phyloP scores from a whole-genome alignment of 2,888 invertebrate genomes.

The Alloscopus bannaensis region DNA sequence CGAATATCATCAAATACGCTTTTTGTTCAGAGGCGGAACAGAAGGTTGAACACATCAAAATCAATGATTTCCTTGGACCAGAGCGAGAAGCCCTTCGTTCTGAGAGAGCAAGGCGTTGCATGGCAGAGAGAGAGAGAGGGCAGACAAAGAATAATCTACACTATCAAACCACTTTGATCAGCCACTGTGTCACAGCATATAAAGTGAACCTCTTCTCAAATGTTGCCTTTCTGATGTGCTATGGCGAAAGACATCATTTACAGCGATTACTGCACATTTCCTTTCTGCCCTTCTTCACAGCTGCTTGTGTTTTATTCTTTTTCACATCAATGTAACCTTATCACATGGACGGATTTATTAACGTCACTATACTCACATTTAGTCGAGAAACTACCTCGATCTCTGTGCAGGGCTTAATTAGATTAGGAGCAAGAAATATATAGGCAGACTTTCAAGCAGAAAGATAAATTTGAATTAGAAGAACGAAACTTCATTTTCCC shows the following conservation, averaged over 20 bases:
- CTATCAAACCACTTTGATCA: too few species aligned
- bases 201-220: too few species aligned
- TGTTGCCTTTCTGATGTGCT: too few species aligned
- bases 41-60: conserved; percentile 50
- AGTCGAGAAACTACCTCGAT: too few species aligned
- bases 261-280: conserved; percentile 33
- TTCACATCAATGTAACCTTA: too few species aligned
- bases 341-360: too few species aligned
- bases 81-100: conserved; percentile 6
- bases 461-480: too few species aligned
- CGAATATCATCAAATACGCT: conserved; percentile 6
- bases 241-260: conserved; percentile 1
- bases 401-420: too few species aligned
- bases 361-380: too few species aligned
- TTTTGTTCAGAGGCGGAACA: conserved; percentile 34
- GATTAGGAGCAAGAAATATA: too few species aligned
- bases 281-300: conserved; percentile 28
- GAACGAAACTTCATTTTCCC: too few species aligned
- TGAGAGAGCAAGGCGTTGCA: background rate
- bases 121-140: background rate
- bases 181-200: background rate
- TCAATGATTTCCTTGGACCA: conserved; percentile 55
- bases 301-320: conserved; percentile 47
- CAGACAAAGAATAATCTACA: conserved; percentile 28
- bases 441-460: too few species aligned